Conservation (phyloP, 2,113 vertebrate genomes). For the Capra hircus region DNA sequence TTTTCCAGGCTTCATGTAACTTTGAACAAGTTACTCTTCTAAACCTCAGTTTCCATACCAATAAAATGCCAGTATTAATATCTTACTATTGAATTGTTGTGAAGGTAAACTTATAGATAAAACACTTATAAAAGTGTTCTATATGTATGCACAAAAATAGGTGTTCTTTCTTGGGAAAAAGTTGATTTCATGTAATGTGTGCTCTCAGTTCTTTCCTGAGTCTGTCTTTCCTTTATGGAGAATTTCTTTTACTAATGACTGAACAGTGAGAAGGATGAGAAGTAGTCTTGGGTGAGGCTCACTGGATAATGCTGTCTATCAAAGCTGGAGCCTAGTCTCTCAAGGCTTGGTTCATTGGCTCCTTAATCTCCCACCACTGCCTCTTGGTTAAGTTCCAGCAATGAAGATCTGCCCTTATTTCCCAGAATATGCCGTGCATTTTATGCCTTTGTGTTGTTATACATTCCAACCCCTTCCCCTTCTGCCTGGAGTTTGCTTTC, state of each 20-base stretch:
- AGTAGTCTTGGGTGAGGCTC: not conserved
- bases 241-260: not conserved
- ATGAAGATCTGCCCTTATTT: not conserved
- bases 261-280: not conserved
- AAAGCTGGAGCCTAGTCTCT: not conserved
- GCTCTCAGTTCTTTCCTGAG: not conserved
- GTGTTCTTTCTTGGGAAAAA: not conserved
- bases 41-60: not conserved
- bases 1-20: not conserved
- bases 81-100: not conserved
- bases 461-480: not conserved
- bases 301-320: not conserved
- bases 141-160: not conserved
- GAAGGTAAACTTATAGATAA: not conserved
- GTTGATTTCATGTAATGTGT: not conserved
- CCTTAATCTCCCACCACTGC: not conserved
- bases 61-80: not conserved
- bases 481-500: not conserved
- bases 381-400: not conserved
- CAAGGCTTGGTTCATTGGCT: not conserved
- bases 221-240: not conserved
- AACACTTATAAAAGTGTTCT: not conserved
- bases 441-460: not conserved
- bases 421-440: not conserved
- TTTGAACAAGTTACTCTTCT: not conserved